Percentiles rank a stretch among this genome's conserved stretches.
phyloP scores from a whole-genome alignment of 2,888 invertebrate species.

The Cosmopolites sordidus region DNA sequence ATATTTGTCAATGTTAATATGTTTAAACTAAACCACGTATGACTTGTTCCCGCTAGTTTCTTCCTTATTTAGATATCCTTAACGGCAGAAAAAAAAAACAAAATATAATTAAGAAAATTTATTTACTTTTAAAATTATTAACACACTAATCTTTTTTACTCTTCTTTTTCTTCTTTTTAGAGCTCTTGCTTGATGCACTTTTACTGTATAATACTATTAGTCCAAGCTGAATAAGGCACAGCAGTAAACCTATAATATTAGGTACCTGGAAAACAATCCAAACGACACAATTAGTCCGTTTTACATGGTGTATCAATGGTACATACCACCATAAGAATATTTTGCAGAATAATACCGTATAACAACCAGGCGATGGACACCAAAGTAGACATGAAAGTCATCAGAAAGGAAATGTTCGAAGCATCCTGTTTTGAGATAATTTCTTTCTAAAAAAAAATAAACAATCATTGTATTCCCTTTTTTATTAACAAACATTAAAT shows the following conservation, averaged over 20 bases:
- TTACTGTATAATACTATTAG: constrained; percentile 66
- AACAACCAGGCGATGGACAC: constrained; percentile 78
- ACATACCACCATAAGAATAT: constrained; percentile 73
- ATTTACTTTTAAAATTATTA: too few species aligned
- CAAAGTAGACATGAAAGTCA: constrained; percentile 76
- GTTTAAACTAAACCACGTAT: too few species aligned
- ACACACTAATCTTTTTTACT: too few species aligned
- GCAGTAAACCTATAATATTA: constrained; percentile 60
- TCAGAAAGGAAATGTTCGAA: constrained; percentile 80
- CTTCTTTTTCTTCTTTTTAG: too few species aligned
- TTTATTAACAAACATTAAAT: too few species aligned
- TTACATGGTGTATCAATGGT: constrained; percentile 46
- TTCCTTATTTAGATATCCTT: too few species aligned
- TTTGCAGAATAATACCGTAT: constrained; percentile 73
- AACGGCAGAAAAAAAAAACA: too few species aligned
- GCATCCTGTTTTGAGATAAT: constrained; percentile 79
- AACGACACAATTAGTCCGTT: too few species aligned
- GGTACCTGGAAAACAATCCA: constrained; percentile 56
- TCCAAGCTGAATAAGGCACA: constrained; percentile 61
- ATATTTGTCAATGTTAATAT: too few species aligned
- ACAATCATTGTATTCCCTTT: too few species aligned
- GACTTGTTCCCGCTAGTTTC: too few species aligned
- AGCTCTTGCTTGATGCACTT: constrained; percentile 2
- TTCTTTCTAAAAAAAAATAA: constrained; percentile 56
- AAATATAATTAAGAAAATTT: too few species aligned